Evolutionary conservation across 2,797 vertebrate genomes (phyloP), one percentile per base, ranked within the genome.

Genomic region (Ispidina picta): DNA sequence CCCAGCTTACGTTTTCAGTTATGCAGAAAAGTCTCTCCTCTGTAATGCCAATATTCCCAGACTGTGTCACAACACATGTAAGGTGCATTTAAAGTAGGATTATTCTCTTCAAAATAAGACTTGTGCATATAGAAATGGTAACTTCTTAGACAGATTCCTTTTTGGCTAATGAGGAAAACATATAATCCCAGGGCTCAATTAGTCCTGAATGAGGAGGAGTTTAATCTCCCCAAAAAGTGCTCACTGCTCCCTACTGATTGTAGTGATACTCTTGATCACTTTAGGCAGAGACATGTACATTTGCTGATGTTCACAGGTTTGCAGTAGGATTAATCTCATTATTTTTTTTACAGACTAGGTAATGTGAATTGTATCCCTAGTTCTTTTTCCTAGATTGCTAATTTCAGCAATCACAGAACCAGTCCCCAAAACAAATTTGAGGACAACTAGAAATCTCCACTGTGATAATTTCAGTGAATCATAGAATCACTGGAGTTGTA

Each of bases 81-180:
- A 84, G 74, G 17, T 7, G 0, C 35, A 2, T 18, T 73, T 84
- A 79, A 56, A 86, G 73, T 28, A 72, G 49, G 77, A 91, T 82
- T 92, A 66, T 60, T 76, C 49, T 60, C 26, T 73, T 86, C 74
- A 75, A 43, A 89, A 90, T 78, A 86, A 91, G 64, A 33, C 28
- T 82, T 41, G 29, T 37, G 8, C 65, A 54, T 28, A 54, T 75
- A 69, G 76, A 68, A 84, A 88, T 58, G 65, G 43, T 46, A 85
- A 13, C 0, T 15, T 58, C 37, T 65, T 55, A 80, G 75, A 41
- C 17, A 64, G 41, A 75, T 52, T 86, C 31, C 31, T 75, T 71
- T 88, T 48, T 48, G 85, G 62, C 29, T 73, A 80, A 1, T 17
- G 66, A 90, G 46, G 72, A 48, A 64, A 87, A 58, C 3, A 31